Evolutionary conservation across 2,797 vertebrate species (phyloP), one percentile per base, ranked within the genome.

Genomic region (Sarcophilus harrisii): DNA sequence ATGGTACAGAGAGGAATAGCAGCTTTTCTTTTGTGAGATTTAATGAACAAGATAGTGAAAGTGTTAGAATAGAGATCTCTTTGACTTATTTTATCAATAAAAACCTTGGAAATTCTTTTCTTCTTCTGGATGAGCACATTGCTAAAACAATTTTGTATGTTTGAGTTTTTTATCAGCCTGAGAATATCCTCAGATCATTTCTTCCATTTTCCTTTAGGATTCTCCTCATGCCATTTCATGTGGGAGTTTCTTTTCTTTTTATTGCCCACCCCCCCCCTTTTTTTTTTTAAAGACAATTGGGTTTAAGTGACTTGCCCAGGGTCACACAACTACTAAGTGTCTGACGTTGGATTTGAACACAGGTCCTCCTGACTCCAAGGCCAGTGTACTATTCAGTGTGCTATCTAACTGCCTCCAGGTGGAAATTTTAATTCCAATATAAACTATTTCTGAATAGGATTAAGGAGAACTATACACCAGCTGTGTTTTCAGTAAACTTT

Each of bases 401-500:
- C n/a, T n/a, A 73, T n/a, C 66, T 38, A 38, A 8, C 16, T 18
- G 18, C 66, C n/a, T 18, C 18, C 18, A 21, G 57, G 54, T 55
- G 58, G 38, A 95, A 93, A 28, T 18, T 95, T 97, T 93, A 73
- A 60, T 95, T 94, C 3, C 87, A 73, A 54, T 45, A 57, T 57
- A 66, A 92, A 45, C 32, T 81, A 89, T 58, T 94, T 95, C 58
- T 94, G 9, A 94, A 81, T 90, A 58, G 90, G 62, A 90, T 94
- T 38, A 95, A 96, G 58, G 21, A 49, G 90, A 96, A 94, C 9
- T 73, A 52, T 92, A 81, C 92, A 92, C 90, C 3, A 96, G n/a
- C 24, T 57, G 58, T 32, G 59, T 16, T 89, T 54, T 87, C 93
- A 96, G 54, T 29, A 95, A 96, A 93, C 92, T 94, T 91, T 96